A percentile compares a stretch with the other conserved stretches of the same genome.
phyloP scores from a whole-genome alignment of 2,888 invertebrate genomes.

The Acronicta psi region DNA sequence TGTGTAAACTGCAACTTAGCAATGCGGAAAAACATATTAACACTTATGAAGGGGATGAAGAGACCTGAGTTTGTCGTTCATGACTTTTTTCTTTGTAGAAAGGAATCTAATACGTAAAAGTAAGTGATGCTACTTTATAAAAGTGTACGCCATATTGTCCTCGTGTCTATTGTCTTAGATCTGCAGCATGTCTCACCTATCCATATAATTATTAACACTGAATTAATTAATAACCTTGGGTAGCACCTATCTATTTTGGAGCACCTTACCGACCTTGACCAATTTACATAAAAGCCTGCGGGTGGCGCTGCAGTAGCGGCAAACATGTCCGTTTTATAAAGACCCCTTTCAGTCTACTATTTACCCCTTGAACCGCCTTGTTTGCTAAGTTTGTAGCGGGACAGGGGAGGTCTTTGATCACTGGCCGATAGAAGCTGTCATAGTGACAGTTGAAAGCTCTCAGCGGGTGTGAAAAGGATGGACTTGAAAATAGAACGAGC shows the following conservation, averaged over 20 bases:
- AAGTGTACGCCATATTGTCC: not conserved
- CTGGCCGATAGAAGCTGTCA: slow-evolving; percentile 67
- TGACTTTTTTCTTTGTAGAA: not conserved
- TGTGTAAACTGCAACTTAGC: slow-evolving; percentile 41
- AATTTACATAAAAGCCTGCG: slow-evolving; percentile 71
- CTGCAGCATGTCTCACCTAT: slow-evolving; percentile 16
- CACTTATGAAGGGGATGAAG: too few relatives aligned
- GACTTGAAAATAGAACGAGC: slow-evolving; percentile 49
- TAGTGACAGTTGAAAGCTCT: slow-evolving; percentile 69
- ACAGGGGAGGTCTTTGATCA: slow-evolving; percentile 35
- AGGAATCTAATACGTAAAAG: not conserved
- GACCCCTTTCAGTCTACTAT: slow-evolving; percentile 53
- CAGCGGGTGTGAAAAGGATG: slow-evolving; percentile 66
- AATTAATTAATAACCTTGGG: slow-evolving; percentile 43
- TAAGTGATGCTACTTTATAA: not conserved
- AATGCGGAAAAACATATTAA: slow-evolving; percentile 24
- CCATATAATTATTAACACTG: slow-evolving; percentile 12
- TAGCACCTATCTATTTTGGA: slow-evolving; percentile 56
- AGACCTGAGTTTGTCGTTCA: too few relatives aligned
- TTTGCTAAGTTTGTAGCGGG: slow-evolving; percentile 25
- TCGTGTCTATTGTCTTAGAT: slow-evolving; percentile 4
- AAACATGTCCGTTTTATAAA: slow-evolving; percentile 53
- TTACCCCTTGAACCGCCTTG: slow-evolving; percentile 22
- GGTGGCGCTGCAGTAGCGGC: slow-evolving; percentile 71
- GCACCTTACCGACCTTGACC: slow-evolving; percentile 68